phyloP scores from a whole-genome alignment of 2,797 vertebrate genomes.

The Gymnoscopelus microlampas region DNA sequence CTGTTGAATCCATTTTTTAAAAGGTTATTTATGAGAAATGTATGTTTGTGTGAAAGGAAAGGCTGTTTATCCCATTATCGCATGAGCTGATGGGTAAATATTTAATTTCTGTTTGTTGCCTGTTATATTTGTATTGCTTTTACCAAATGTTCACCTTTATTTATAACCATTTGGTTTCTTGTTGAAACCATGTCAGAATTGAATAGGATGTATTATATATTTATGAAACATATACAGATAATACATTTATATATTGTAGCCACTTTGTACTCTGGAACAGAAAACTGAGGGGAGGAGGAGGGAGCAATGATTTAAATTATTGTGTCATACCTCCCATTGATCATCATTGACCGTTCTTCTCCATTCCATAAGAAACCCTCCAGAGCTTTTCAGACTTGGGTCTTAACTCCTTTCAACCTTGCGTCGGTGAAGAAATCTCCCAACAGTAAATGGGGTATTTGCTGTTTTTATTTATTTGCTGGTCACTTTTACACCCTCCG shows the following conservation, averaged over 20 bases:
- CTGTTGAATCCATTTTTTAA: not conserved
- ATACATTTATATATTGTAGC: not conserved
- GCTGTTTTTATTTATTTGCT: conserved; percentile 9
- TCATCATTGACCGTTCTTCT: not conserved
- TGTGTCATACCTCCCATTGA: too few species aligned
- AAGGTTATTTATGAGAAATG: conserved; percentile 1
- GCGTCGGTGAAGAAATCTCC: too few species aligned
- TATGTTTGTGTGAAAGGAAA: conserved; percentile 9
- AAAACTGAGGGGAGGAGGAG: too few species aligned
- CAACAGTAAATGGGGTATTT: not conserved
- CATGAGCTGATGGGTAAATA: conserved; percentile 29
- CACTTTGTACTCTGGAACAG: too few species aligned
- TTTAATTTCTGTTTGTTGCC: conserved; percentile 6
- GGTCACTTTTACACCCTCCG: conserved; percentile 24
- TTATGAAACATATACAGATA: not conserved
- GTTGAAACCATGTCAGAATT: not conserved
- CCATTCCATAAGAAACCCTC: too few species aligned
- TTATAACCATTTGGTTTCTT: not conserved
- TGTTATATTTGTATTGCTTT: conserved; percentile 7
- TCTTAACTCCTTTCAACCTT: too few species aligned
- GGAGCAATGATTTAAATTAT: too few species aligned
- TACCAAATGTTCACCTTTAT: not conserved
- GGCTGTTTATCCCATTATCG: conserved; percentile 9
- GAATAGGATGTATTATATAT: not conserved
- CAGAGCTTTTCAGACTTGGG: too few species aligned